A percentile compares a stretch with the other conserved stretches of the same genome.
phyloP scores from a whole-genome alignment of 2,797 vertebrate genomes.

The Parauchenoglanis ngamensis region DNA sequence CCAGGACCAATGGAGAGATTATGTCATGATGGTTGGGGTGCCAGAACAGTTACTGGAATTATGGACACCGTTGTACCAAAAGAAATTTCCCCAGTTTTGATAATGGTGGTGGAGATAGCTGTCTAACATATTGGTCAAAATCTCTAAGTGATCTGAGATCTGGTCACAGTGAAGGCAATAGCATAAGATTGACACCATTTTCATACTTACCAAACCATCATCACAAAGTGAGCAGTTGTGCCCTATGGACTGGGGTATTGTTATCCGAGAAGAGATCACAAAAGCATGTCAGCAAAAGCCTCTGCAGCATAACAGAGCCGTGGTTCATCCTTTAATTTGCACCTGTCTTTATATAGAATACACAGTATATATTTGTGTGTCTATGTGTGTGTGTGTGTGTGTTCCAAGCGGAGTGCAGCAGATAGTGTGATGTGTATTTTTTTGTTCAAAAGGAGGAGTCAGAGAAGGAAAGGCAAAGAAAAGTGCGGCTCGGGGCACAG shows the following conservation, averaged over 20 bases:
- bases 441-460: slow-evolving; percentile 22
- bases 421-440: not conserved
- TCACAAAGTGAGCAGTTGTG: not conserved
- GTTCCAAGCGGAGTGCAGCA: not conserved
- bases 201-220: not conserved
- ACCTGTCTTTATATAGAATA: not conserved
- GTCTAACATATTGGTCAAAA: not conserved
- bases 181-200: not conserved
- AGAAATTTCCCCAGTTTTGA: not conserved
- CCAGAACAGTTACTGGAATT: not conserved
- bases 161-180: not conserved
- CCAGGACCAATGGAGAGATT: not conserved
- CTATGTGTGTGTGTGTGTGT: not conserved
- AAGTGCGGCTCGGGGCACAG: slow-evolving; percentile 26
- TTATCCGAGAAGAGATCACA: not conserved
- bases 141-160: not conserved
- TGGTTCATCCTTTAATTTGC: not conserved
- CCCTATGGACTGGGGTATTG: not conserved
- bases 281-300: too few species aligned
- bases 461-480: slow-evolving; percentile 25
- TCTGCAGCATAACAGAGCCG: not conserved
- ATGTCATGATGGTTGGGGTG: not conserved
- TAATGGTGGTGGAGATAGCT: not conserved
- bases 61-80: not conserved
- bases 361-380: not conserved